Evolutionary conservation across 2,113 vertebrate genomes (phyloP), one percentile per base, ranked within the genome.

Genomic region (Poeciliopsis retropinna): DNA sequence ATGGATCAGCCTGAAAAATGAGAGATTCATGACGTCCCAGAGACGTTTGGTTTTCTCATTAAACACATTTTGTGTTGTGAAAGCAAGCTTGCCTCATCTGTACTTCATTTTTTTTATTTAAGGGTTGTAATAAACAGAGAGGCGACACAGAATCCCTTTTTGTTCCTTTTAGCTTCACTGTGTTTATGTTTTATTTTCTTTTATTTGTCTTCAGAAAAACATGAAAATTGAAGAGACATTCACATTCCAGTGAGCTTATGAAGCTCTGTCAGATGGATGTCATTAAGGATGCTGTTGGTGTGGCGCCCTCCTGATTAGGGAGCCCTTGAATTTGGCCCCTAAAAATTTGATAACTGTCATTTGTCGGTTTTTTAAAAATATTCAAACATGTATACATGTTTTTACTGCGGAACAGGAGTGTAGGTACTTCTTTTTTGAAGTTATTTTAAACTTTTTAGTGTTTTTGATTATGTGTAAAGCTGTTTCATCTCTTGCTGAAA

Each of bases 211-310:
- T 76, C 76, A 65, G 71, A 78, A 80, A 81, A 70, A 57, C 39
- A 73, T 25, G 1, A 70, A 57, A 69, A 72, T 74, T 88, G 68
- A 69, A 67, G 64, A 83, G n/a, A 78, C 70, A 47, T 69, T 74
- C 71, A 73, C 86, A 89, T 91, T 92, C 86, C 84, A 73, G 71
- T 0, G 44, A 81, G 70, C 72, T 81, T 83, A 85, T 72, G 34
- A 75, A 80, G 70, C 69, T 22, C 22, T 81, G 71, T 91, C 91
- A 92, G 91, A 88, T 92, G 92, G 82, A 89, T 93, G 88, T 87
- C 91, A 91, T 92, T 93, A 92, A 70, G 32, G 34, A 76, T 83
- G 72, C 81, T 87, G 86, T 84, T 87, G 81, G 85, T 78, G 72
- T 80, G 81, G 64, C 78, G 41, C 30, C 77, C 71, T 63, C 85